Base-by-base conservation (phyloP, 2,113 vertebrate genomes). In the Varanus komodoensis region DNA sequence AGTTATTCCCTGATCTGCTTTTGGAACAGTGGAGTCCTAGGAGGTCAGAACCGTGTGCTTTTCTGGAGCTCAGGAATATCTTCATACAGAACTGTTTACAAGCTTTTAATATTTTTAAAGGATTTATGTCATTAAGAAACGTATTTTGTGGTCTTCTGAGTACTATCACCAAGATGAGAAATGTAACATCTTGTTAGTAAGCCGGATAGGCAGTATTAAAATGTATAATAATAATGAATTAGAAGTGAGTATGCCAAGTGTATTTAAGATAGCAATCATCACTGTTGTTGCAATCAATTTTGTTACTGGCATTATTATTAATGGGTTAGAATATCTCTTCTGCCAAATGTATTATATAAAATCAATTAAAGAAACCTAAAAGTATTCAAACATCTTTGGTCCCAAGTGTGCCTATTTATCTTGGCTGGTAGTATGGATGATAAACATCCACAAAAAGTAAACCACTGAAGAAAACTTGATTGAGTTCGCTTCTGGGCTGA, bases 271-370 rank as follows among this genome's bases (percentile, higher is more conserved):
- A 96, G 93, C 94, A 94, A 89, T 91, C 92, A 92, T 94, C 93
- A 92, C 92, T 91, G 96, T 94, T 92, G 93, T 94, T 95, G 93
- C 50, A 93, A 87, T 94, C 95, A 94, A 96, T 96, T 95, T 96
- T 95, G 94, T 95, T 95, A 95, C 91, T 85, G 95, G 89, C 91
- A 95, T 92, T 93, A 89, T 74, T 94, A 95, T 95, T 96, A 95
- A 95, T 96, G 96, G 74, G 50, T 93, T 95, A 94, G 94, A 93
- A 94, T 93, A 96, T 93, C 92, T 93, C 93, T 95, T 94, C 94
- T 96, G 95, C 95, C 93, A 96, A 95, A 92, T 93, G 92, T 94
- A 95, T 91, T 87, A 92, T 67, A 92, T 90, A 94, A 96, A 95
- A 94, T 88, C 93, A 95, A 94, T 95, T 95, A 95, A 87, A 86